Evolutionary conservation across 1,140 invertebrate species (phyloP).

Genomic region (Drosophila truncata): DNA sequence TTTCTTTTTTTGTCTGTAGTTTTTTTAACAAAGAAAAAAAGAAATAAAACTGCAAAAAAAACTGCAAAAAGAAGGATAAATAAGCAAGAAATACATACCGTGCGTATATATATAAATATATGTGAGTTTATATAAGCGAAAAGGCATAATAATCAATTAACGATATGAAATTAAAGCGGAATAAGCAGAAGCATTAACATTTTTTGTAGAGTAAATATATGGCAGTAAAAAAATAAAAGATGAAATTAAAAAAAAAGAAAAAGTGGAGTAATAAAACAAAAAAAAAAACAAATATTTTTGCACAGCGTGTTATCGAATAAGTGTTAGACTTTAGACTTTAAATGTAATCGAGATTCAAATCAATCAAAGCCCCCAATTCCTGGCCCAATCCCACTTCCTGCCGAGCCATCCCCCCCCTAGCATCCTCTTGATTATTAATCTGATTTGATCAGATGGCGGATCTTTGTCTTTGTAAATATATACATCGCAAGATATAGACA

Average conservation of each 20-base stretch:
- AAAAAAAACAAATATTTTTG: conserved; percentile 72
- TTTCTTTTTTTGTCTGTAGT: conserved; percentile 46
- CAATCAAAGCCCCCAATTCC: conserved; percentile 41
- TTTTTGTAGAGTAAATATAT: conserved; percentile 59
- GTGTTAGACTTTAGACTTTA: conserved; percentile 73
- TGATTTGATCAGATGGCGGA: conserved; percentile 35
- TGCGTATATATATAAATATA: conserved; percentile 39
- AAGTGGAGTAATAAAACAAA: conserved; percentile 19
- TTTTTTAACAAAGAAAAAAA: conserved; percentile 45
- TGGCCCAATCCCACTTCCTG: not conserved
- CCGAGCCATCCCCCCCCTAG: not conserved
- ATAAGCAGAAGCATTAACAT: conserved; percentile 47
- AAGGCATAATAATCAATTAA: conserved; percentile 40
- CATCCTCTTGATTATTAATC: conserved; percentile 23
- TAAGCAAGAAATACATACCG: conserved; percentile 32
- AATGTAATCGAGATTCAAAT: conserved; percentile 60
- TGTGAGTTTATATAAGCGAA: conserved; percentile 45
- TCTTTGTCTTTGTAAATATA: conserved; percentile 54
- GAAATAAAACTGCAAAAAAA: not conserved
- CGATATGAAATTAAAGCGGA: conserved; percentile 24
- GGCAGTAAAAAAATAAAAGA: conserved; percentile 26
- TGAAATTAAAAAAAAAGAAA: conserved; percentile 25
- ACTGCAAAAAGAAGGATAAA: not conserved
- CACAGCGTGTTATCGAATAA: conserved; percentile 78
- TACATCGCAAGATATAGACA: conserved; percentile 46